These are phyloP conservation scores for Chionis minor DNA, from an alignment of 2,113 vertebrate genomes.

Conservation along the genomic window DNA sequence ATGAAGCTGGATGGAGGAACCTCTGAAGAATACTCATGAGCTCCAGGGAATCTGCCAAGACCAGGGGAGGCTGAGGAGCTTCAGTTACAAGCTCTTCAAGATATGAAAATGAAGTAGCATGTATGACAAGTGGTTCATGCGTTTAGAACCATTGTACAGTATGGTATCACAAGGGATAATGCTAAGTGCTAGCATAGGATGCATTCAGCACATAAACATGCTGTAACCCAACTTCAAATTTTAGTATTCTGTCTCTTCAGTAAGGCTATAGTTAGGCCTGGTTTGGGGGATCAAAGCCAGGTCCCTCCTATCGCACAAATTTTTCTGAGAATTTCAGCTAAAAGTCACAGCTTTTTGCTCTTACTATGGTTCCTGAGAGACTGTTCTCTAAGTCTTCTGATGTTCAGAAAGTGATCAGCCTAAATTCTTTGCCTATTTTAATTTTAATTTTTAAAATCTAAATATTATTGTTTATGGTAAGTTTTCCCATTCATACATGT, in stretches of 20 bases:
- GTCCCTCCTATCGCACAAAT: not conserved
- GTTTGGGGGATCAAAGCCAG: not conserved
- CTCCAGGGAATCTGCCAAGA: not conserved
- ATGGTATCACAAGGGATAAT: not conserved
- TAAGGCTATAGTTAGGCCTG: not conserved
- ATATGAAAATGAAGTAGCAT: not conserved
- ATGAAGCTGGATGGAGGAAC: not conserved
- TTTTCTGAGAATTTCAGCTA: not conserved
- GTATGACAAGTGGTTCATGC: not conserved
- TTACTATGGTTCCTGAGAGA: not conserved
- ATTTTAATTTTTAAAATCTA: not conserved
- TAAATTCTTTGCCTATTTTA: not conserved
- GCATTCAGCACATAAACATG: not conserved
- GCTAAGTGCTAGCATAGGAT: not conserved
- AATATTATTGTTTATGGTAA: not conserved
- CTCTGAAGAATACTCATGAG: not conserved
- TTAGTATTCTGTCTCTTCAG: not conserved
- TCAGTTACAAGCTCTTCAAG: not conserved
- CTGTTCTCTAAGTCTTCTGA: not conserved
- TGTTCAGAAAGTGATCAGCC: not conserved
- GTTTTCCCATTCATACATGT: not conserved
- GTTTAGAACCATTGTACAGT: not conserved
- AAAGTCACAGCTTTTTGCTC: rapidly evolving
- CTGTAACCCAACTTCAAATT: not conserved
- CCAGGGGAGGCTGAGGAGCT: not conserved